Evolutionary conservation across 2,113 vertebrate genomes (phyloP), one percentile per base, ranked within the genome.

Genomic region (Periophthalmodon schlosseri): DNA sequence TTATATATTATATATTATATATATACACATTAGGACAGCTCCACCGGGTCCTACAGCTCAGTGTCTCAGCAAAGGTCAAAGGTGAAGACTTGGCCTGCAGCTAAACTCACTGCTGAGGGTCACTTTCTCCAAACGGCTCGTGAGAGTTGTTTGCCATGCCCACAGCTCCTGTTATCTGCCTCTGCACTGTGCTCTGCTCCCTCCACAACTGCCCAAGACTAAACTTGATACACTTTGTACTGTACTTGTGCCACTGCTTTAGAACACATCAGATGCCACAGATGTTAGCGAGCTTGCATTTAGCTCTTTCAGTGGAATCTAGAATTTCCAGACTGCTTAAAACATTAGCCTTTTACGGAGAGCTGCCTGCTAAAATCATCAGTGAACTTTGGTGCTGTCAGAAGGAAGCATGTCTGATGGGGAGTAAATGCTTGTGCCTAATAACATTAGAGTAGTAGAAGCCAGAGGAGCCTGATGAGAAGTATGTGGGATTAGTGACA

Each of bases 61-160:
- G 78, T 60, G 69, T 84, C 69, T 82, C 73, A 77, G 68, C 69
- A 73, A 58, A 86, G 86, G 82, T 87, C 64, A 88, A 79, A 88
- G 89, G 80, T 92, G 50, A 78, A 16, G 73, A 82, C 70, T 80
- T 79, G 77, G 72, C 85, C 81, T 72, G 65, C 23, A 86, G 88
- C 73, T 39, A 72, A 3, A 8, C 46, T 36, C 23, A 10, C 16
- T 60, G 70, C 72, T 68, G 28, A 49, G 57, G 66, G 52, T 77
- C 69, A 76, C 56, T 67, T 65, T 76, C 52, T 50, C 50, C 67
- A 57, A n/a, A 57, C 70, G 23, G 44, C 64, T 24, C 60, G 10
- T 66, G 24, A 73, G 9, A 73, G 9, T 50, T 76, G 66, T 78
- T 23, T 46, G 52, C 50, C 68, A 34, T 28, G 57, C 77, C 72